Evolutionary conservation across 2,888 invertebrate genomes (phyloP), one percentile per base, ranked within the genome.

Genomic region (Euzetes globulus): DNA sequence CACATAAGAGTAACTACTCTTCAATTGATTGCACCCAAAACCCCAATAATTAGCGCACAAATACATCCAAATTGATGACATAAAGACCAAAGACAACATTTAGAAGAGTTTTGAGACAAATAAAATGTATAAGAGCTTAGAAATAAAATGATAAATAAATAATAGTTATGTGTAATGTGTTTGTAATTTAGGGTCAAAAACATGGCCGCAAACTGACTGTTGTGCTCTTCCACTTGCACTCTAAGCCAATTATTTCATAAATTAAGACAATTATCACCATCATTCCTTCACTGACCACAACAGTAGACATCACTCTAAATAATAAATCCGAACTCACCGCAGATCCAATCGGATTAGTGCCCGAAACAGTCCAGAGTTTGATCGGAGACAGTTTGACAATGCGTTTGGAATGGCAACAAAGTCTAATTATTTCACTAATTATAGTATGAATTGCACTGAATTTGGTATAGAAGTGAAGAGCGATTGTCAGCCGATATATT

Each of bases 141-240:
- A 65, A 37, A 37, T n/a, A 19, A 65, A 25, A 17, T 27, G n/a
- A 58, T 15, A 65, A 22, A 15, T n/a, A 33, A 65, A 65, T 65
- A 65, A 37, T 27, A 29, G 5, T 19, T 52, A 52, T 52, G n/a
- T 58, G 19, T 58, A 65, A 65, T 65, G 37, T 65, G 15, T 65
- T 65, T 37, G n/a, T 5, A 37, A 65, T 65, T 19, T 65, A 65
- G 19, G 60, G 65, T 65, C 65, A 65, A 65, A 65, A 65, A 60
- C 60, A 65, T 65, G 65, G 65, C 65, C 65, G 65, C 65, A 65
- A 65, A 37, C 33, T 15, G 15, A 65, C 25, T 37, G 65, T 65
- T 65, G 65, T 65, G 65, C 65, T 65, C 37, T 37, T 65, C 37
- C 11, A 5, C 19, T 9, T 7, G 6, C 65, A 65, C 37, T 27